Percentiles rank a stretch among this genome's conserved stretches.
Conservation (phyloP, 2,888 invertebrate genomes). For the Ennomos erosarius region DNA sequence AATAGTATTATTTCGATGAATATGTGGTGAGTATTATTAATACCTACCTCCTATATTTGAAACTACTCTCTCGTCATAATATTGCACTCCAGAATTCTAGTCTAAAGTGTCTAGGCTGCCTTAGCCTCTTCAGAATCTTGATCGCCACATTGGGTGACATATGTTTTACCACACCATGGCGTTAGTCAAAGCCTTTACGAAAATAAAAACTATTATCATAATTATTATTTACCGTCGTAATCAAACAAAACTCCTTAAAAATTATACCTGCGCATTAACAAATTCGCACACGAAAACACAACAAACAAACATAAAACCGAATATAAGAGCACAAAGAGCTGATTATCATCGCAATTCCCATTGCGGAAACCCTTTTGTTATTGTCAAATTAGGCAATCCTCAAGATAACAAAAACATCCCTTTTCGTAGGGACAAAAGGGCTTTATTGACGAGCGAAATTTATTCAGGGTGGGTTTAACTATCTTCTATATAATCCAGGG, state of each 20-base stretch:
- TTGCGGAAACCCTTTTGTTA: constrained; percentile 79
- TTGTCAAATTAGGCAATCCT: constrained; percentile 85
- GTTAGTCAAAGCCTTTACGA: too few relatives aligned
- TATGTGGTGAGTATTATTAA: too few relatives aligned
- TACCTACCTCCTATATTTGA: too few relatives aligned
- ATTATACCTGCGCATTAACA: constrained; percentile 31
- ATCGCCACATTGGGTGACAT: too few relatives aligned
- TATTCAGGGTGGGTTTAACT: constrained; percentile 81
- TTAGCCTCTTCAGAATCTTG: too few relatives aligned
- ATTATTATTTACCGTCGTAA: too few relatives aligned
- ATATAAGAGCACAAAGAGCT: constrained; percentile 54
- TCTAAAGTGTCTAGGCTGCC: too few relatives aligned
- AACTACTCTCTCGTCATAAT: too few relatives aligned
- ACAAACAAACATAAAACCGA: constrained; percentile 51
- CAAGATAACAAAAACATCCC: constrained; percentile 85
- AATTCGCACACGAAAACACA: constrained; percentile 26
- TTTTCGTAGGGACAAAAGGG: constrained; percentile 77
- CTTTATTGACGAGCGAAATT: constrained; percentile 80
- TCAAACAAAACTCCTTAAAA: constrained; percentile 26
- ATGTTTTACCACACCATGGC: too few relatives aligned
- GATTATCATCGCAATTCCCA: constrained; percentile 81
- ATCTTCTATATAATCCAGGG: constrained; percentile 77
- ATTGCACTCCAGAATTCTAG: too few relatives aligned
- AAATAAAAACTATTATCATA: too few relatives aligned
- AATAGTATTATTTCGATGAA: too few relatives aligned